Evolutionary conservation across 2,797 vertebrate genomes (phyloP), one percentile per base, ranked within the genome.

Genomic region (Macrochelys suwanniensis): DNA sequence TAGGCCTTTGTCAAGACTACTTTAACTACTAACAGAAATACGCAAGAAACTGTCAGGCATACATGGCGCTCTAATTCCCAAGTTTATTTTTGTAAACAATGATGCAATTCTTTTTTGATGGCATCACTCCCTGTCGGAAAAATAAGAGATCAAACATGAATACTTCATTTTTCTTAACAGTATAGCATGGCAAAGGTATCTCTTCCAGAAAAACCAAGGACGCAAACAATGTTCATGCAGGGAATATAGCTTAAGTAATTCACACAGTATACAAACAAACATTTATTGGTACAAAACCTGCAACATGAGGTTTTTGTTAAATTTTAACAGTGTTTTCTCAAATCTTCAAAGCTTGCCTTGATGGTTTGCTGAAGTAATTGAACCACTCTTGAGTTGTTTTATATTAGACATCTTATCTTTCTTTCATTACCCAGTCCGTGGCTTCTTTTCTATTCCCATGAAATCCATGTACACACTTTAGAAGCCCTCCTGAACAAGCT

Each of bases 341-440:
- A 98, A 98, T 98, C 98, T 98, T 98, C 98, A 99, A 98, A 99
- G 98, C 97, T 95, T 80, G 95, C 97, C 97, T 98, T 98, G 98
- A 98, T 98, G 98, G 98, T 97, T 98, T 98, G 98, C 98, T 98
- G 97, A 98, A 98, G 98, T 98, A 98, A 98, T 98, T 99, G 98
- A 99, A 98, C 98, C 98, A 98, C 98, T 99, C 98, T 98, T 97
- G 97, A 98, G 98, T 98, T 98, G 98, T 98, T 98, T 98, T 98
- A 98, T 98, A 98, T 95, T 98, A 98, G 98, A 98, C 98, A 98
- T 98, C 98, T 98, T 98, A 98, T 98, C 98, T 98, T 97, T 98
- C 98, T 98, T 98, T 98, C 98, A 98, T 98, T 98, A 98, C 97
- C 95, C 96, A 96, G 98, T 97, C 98, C 97, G 84, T 97, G 97